Percentiles rank a stretch among this genome's conserved stretches.
phyloP scores from a whole-genome alignment of 2,113 vertebrate genomes.

The Acanthochromis polyacanthus region DNA sequence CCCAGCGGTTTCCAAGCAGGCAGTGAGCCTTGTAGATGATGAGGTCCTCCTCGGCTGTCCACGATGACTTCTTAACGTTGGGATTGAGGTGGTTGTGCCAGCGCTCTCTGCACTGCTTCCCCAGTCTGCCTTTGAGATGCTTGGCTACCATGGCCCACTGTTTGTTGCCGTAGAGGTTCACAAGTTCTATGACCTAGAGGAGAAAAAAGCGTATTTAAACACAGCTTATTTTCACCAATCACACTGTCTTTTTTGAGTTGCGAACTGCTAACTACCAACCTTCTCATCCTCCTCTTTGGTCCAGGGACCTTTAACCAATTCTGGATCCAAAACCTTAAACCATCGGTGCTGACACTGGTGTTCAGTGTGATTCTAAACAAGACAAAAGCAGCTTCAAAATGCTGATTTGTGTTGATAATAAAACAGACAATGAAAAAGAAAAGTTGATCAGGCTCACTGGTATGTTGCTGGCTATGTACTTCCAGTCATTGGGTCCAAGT shows the following conservation, averaged over 20 bases:
- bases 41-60: constrained; percentile 97
- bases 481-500: constrained; percentile 93
- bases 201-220: background rate
- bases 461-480: constrained; percentile 90
- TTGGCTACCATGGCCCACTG: constrained; percentile 98
- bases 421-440: background rate
- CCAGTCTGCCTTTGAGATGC: constrained; percentile 94
- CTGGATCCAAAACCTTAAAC: constrained; percentile 96
- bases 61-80: constrained; percentile 97
- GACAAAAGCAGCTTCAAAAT: constrained; percentile 8
- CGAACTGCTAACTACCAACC: constrained; percentile 72
- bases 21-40: constrained; percentile 98
- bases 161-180: constrained; percentile 95
- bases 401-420: background rate
- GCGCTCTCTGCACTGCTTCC: constrained; percentile 97
- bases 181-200: constrained; percentile 95
- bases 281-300: constrained; percentile 99
- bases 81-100: constrained; percentile 99
- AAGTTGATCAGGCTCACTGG: constrained; percentile 85
- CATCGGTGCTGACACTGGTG: constrained; percentile 98
- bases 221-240: background rate
- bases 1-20: constrained; percentile 97
- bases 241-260: background rate
- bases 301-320: constrained; percentile 97
- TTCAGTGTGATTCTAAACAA: constrained; percentile 90